Evolutionary conservation across 2,888 invertebrate genomes (phyloP).

Genomic region (Rhingia rostrata): DNA sequence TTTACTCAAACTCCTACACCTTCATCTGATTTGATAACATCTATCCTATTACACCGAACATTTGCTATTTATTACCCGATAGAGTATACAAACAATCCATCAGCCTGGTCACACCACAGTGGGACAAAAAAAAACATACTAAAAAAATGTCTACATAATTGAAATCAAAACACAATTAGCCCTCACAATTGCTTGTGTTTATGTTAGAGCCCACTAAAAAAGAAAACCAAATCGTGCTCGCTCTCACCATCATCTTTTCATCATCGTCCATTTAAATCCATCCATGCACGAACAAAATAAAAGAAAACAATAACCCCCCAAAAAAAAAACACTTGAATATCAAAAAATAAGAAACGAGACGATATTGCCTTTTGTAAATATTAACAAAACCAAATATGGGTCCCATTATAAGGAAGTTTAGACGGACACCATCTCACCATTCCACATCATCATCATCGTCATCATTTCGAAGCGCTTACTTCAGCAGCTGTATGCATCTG

Average conservation of each 20-base stretch:
- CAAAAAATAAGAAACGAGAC: constrained; percentile 4
- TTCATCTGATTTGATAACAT: not conserved
- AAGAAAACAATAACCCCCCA: constrained; percentile 28
- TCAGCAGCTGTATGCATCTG: constrained; percentile 66
- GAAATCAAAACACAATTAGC: constrained; percentile 70
- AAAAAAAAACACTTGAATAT: not conserved
- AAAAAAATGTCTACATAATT: constrained; percentile 15
- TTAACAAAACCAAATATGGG: constrained; percentile 62
- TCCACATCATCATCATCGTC: constrained; percentile 12
- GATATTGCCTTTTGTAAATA: constrained; percentile 61
- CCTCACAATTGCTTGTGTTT: constrained; percentile 55
- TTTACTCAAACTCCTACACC: not conserved
- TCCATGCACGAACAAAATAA: constrained; percentile 7
- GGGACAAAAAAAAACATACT: constrained; percentile 2
- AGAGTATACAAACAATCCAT: constrained; percentile 6
- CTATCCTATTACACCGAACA: not conserved
- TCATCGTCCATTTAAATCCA: constrained; percentile 32
- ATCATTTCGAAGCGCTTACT: constrained; percentile 3
- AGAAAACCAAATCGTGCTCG: constrained; percentile 17
- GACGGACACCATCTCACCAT: constrained; percentile 31
- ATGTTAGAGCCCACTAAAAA: constrained; percentile 39
- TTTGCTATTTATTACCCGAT: not conserved
- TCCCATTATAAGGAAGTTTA: constrained; percentile 65
- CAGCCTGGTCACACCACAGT: not conserved
- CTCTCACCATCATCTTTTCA: constrained; percentile 31